Evolutionary conservation across 2,888 invertebrate genomes (phyloP), one percentile per base, ranked within the genome.

Genomic region (Cephonodes hylas): DNA sequence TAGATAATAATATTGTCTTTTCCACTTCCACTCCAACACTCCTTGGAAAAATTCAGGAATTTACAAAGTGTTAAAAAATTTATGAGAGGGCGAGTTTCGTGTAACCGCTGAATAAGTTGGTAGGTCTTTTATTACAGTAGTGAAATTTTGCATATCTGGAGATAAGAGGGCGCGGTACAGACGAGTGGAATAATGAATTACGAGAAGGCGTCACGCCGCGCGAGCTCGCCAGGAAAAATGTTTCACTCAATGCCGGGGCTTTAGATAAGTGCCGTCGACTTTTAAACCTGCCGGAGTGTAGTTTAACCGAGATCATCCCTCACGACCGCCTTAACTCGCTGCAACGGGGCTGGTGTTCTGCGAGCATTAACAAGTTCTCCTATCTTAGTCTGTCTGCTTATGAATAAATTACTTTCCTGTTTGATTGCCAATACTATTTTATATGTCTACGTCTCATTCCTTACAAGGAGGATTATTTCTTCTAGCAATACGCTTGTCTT

Each of bases 81-180:
- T 53, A 31, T 53, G 18, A 53, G 31, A 18, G 45, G 22, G 22
- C 31, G 53, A 31, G 53, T 31, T 31, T 53, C 31, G 27, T 27
- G 18, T 18, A 53, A 31, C 31, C 53, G 18, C 31, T 53, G 53
- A 53, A 53, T 53, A 53, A 53, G 53, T 53, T 15, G 53, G 31
- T 31, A 53, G 31, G 53, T 53, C 31, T 53, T 53, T 53, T 53
- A 53, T 31, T 31, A 53, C 10, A 53, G 53, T 53, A 53, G 53
- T 53, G 53, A 53, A 53, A 31, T 53, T 53, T 27, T 53, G 53
- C 48, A 48, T 48, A 48, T 48, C 48, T 48, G 25, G 15, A 53
- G 53, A 53, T 53, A 53, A 53, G 18, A 10, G 53, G 18, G 25
- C 25, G 53, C 27, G 27, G 10, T 31, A 53, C 48, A 27, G 53